Evolutionary conservation across 2,113 vertebrate species (phyloP).

Genomic region (Xyliphius kryptos): DNA sequence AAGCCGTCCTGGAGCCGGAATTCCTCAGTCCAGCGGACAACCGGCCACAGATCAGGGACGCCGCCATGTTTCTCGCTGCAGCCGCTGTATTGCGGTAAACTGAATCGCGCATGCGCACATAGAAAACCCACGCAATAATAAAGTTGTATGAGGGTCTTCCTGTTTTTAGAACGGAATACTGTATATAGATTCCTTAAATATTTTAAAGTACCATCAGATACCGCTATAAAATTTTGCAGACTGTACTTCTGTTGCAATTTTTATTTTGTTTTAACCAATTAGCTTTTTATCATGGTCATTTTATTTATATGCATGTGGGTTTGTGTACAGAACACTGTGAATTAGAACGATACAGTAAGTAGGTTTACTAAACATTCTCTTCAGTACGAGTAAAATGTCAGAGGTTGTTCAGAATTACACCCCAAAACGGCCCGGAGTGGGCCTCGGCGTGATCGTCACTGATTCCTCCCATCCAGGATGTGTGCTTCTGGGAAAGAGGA

Average conservation of each 20-base stretch:
- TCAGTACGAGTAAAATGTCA: constrained; percentile 28
- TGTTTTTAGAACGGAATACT: too few species aligned
- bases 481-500: constrained; percentile 80
- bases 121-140: background rate
- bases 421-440: constrained; percentile 68
- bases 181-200: too few species aligned
- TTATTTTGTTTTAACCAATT: too few species aligned
- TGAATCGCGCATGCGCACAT: constrained; percentile 55
- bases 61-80: constrained; percentile 73
- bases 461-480: constrained; percentile 67
- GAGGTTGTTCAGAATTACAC: constrained; percentile 4
- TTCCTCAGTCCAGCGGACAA: constrained; percentile 70
- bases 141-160: too few species aligned
- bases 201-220: too few species aligned
- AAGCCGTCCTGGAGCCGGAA: constrained; percentile 54
- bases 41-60: constrained; percentile 81
- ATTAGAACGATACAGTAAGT: background rate
- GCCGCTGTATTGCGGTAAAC: constrained; percentile 32
- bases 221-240: too few species aligned
- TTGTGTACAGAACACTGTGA: too few species aligned
- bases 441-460: constrained; percentile 76
- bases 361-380: background rate
- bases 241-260: too few species aligned
- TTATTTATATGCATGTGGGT: too few species aligned
- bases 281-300: too few species aligned